Evolutionary conservation across 2,888 invertebrate species (phyloP).

Genomic region (Mystacides longicornis): DNA sequence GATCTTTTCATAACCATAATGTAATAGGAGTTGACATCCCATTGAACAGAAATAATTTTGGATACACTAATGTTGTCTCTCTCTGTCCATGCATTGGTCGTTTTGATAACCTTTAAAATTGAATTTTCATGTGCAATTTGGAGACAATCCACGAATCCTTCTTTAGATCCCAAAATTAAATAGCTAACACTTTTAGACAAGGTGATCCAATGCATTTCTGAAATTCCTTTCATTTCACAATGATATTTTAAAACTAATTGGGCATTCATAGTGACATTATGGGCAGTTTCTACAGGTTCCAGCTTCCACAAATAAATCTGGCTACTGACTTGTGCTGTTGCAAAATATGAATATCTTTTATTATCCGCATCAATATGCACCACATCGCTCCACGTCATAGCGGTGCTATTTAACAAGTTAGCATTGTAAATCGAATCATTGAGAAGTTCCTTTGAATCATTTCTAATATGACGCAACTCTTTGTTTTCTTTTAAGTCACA

Average conservation of each 20-base stretch:
- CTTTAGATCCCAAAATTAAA: conserved; percentile 6
- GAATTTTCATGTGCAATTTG: neutral
- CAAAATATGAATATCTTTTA: conserved; percentile 7
- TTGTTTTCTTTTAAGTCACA: conserved; percentile 5
- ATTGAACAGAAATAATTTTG: conserved; percentile 5
- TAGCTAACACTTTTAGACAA: neutral
- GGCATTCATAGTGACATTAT: neutral
- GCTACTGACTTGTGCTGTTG: conserved; percentile 13
- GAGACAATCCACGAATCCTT: conserved; percentile 3
- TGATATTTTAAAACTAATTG: conserved; percentile 3
- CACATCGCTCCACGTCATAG: conserved; percentile 14
- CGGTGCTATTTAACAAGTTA: conserved; percentile 8
- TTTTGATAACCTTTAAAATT: conserved; percentile 6
- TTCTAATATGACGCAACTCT: neutral
- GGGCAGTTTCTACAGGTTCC: neutral
- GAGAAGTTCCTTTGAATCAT: neutral
- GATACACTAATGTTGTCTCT: conserved; percentile 12
- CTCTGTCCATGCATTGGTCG: conserved; percentile 11
- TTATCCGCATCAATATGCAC: neutral
- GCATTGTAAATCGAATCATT: conserved; percentile 5
- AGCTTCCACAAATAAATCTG: conserved; percentile 17
- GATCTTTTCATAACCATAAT: conserved; percentile 12
- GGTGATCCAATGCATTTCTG: conserved; percentile 7
- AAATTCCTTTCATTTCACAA: conserved; percentile 1
- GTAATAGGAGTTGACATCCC: neutral